Evolutionary conservation across 2,113 vertebrate genomes (phyloP), one percentile per base, ranked within the genome.

Genomic region (Barnardius zonarius): DNA sequence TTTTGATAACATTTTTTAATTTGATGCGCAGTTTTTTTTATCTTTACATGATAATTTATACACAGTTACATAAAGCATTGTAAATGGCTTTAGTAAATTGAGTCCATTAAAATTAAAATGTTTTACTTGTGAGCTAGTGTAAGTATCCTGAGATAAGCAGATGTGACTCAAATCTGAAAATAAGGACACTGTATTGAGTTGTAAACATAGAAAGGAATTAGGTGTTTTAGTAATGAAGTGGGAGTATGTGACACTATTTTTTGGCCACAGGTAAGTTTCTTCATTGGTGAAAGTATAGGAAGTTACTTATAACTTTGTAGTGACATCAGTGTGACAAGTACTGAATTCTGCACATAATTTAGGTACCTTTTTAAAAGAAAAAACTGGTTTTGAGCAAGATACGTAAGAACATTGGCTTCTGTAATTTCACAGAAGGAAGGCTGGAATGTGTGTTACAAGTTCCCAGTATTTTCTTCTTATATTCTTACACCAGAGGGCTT

Each of bases 331-430:
- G 27, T 83, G 51, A 48, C 35, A 55, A 7, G 4, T 11, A 19
- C 13, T 64, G 14, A 57, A 35, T 72, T 83, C 17, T 70, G 22
- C 17, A 51, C 12, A 3, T 66, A 25, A 14, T 2, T 78, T 25
- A 5, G 5, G 3, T 68, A 12, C 6, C 67, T 37, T 87, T 88
- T 23, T 12, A 35, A 88, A 69, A 62, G 35, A 37, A 37, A 6
- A 15, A 13, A 8, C 19, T n/a, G 13, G 33, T 59, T 59, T 10
- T 69, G 37, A 51, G 43, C 17, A 37, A 67, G 55, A 39, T 49
- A 75, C 4, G 0, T 1, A 30, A 51, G 31, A 82, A 18, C 7
- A 37, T 7, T 25, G 9, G 25, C 8, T 55, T 17, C 2, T 77
- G 72, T 44, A 24, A 35, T 61, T 74, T 91, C 33, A 51, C 14